A percentile compares a stretch with the other conserved stretches of the same genome.
Conservation (phyloP, 2,888 invertebrate genomes). For the Sipha maydis region DNA sequence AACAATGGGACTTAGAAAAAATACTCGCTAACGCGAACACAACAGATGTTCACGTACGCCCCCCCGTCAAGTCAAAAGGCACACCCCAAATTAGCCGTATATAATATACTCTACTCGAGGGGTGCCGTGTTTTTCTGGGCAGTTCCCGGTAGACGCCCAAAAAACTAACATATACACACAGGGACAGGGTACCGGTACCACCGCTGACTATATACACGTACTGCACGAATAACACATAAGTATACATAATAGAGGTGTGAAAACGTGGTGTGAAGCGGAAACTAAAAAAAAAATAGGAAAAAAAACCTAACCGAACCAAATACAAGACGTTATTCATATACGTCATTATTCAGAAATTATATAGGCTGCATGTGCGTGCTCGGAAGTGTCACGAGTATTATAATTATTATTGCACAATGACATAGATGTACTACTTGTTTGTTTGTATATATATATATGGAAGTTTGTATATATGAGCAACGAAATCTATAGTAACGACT, state of each 20-base stretch:
- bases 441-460: background rate
- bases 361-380: background rate
- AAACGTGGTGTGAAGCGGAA: slow-evolving; percentile 55
- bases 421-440: background rate
- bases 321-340: slow-evolving; percentile 17
- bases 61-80: slow-evolving; percentile 55
- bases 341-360: slow-evolving; percentile 12
- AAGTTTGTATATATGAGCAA: background rate
- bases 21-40: slow-evolving; percentile 11
- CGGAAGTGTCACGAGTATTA: background rate
- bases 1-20: slow-evolving; percentile 20
- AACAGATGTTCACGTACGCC: slow-evolving; percentile 59
- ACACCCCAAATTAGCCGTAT: slow-evolving; percentile 60
- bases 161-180: background rate
- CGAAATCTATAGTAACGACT: background rate
- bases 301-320: background rate
- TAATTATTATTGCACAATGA: background rate
- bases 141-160: slow-evolving; percentile 53
- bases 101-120: background rate
- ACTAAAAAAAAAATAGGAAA: background rate
- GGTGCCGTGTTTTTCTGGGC: slow-evolving; percentile 58
- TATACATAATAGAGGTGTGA: slow-evolving; percentile 50
- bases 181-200: background rate
- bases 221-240: background rate
- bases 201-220: background rate